Base-by-base conservation (phyloP, 2,888 invertebrate species). In the Leptinotarsa tumamoca region DNA sequence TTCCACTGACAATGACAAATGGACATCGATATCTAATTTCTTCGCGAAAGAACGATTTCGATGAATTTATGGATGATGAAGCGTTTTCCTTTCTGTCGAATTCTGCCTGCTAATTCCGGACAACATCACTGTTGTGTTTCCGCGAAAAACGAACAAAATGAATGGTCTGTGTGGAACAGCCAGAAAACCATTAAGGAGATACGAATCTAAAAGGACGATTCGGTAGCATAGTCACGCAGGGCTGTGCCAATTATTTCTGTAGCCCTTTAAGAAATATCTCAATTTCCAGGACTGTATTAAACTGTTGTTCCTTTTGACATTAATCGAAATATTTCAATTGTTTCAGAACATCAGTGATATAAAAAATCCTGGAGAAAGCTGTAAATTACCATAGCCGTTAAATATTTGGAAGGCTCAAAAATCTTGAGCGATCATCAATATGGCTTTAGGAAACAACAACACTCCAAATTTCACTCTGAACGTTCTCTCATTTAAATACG, bases 131-230 rank as follows among this genome's bases (percentile, higher is more conserved):
- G 58, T 58, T 58, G 58, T 58, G 58, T 58, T 23, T 58, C 23
- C 58, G 13, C 14, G 13, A 23, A 23, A 21, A 23, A 58, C 58
- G 23, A 58, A 23, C 23, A 23, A 58, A 58, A 23, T 14, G 58
- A 58, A 58, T 58, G 58, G 58, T 58, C 58, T 23, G 21, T 15
- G 21, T 58, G 58, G 63, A 63, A 43, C 63, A 63, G 27, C 63
- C 63, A 33, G 63, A 33, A 63, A 63, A 63, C 63, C 63, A 63
- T 63, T 18, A 63, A 63, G 33, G 17, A 63, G 63, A 63, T 63
- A n/a, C 33, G 43, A 43, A 63, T 63, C 63, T 63, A 43, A 27
- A 21, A 43, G 33, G 63, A 63, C 63, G 63, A 63, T 63, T 63
- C 17, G 63, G 43, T 43, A 63, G 27, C 63, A 33, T 3, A 5